Evolutionary conservation across 2,797 vertebrate genomes (phyloP).

Genomic region (Sparus aurata): DNA sequence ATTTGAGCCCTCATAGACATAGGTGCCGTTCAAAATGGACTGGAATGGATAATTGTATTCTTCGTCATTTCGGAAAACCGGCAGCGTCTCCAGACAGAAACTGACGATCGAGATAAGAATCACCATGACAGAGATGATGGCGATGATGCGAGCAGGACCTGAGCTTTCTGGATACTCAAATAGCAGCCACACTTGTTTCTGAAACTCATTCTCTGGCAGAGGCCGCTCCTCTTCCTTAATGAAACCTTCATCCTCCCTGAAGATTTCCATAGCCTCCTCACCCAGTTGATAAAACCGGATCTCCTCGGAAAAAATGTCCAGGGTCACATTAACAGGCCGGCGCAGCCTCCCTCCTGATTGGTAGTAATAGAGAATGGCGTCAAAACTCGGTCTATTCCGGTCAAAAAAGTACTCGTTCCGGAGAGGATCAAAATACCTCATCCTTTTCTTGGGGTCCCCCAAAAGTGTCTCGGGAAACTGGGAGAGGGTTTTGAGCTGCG

Average conservation of each 20-base stretch:
- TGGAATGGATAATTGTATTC: conserved; percentile 78
- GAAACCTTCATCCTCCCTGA: conserved; percentile 97
- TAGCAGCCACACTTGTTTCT: conserved; percentile 97
- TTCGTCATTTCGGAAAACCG: conserved; percentile 94
- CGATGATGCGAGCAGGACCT: conserved; percentile 95
- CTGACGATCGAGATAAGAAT: conserved; percentile 99
- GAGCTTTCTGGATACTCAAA: conserved; percentile 99
- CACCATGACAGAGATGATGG: conserved; percentile 98
- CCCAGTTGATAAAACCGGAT: conserved; percentile 98
- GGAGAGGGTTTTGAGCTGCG: conserved; percentile 96
- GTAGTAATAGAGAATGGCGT: conserved; percentile 98
- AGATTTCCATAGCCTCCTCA: conserved; percentile 99
- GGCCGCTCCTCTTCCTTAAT: conserved; percentile 97
- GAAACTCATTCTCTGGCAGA: conserved; percentile 94
- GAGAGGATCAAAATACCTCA: conserved; percentile 98
- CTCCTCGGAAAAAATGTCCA: conserved; percentile 99
- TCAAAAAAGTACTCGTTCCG: conserved; percentile 99
- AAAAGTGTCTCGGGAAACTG: conserved; percentile 98
- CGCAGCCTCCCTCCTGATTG: conserved; percentile 97
- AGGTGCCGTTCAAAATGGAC: conserved; percentile 77
- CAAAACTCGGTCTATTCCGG: conserved; percentile 97
- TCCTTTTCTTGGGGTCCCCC: conserved; percentile 95
- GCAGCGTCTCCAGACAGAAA: conserved; percentile 97
- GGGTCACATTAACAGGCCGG: conserved; percentile 95
- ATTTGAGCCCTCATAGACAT: conserved; percentile 81